These are phyloP conservation scores for Nymphalis c-album DNA, from an alignment of 2,888 invertebrate genomes.

Conservation along the genomic window DNA sequence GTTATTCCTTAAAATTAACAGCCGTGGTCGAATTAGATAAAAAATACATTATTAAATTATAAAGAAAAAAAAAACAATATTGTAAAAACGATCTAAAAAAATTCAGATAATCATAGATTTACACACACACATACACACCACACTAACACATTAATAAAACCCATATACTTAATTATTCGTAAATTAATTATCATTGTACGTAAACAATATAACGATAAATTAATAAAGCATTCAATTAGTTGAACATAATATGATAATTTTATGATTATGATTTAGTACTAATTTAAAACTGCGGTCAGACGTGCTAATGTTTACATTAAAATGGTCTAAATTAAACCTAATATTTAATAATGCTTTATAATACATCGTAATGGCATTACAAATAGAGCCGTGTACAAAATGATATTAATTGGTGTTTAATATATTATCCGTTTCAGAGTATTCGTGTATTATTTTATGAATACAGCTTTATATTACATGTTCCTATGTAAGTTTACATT, in stretches of 20 bases:
- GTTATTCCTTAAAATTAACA: no score
- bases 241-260: slow-evolving; percentile 30
- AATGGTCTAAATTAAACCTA: slow-evolving; percentile 19
- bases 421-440: background rate
- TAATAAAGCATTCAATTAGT: slow-evolving; percentile 31
- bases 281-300: slow-evolving; percentile 19
- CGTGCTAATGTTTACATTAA: slow-evolving; percentile 18
- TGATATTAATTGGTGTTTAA: slow-evolving; percentile 1
- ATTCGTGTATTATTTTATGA: background rate
- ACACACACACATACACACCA: no score
- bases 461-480: background rate
- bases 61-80: no score
- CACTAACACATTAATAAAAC: background rate
- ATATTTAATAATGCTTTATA: slow-evolving; percentile 1
- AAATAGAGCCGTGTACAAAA: background rate
- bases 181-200: background rate
- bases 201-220: slow-evolving; percentile 13
- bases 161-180: background rate
- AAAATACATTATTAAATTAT: no score
- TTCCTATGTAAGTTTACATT: background rate
- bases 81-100: no score
- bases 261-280: slow-evolving; percentile 29
- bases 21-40: no score
- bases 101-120: no score
- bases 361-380: slow-evolving; percentile 3